These are phyloP conservation scores for Halcyon leucocephala DNA, from an alignment of 2,797 vertebrate genomes.

Conservation along the genomic window DNA sequence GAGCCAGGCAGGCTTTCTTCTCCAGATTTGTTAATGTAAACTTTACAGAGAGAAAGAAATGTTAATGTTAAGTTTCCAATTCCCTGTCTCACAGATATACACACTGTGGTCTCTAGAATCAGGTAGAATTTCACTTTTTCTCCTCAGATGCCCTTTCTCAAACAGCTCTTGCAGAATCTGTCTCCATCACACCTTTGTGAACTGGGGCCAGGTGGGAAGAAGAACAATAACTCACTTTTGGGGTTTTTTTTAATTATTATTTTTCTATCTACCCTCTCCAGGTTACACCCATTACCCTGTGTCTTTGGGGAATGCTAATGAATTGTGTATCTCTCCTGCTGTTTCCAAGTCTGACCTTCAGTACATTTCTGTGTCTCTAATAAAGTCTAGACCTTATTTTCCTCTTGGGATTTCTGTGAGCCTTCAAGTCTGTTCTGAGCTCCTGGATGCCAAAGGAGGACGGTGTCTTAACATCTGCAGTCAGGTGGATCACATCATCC, in stretches of 20 bases:
- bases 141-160: neutral
- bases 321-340: neutral
- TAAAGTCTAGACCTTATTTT: neutral
- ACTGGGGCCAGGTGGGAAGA: neutral
- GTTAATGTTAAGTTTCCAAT: neutral
- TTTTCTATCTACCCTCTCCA: neutral
- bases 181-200: neutral
- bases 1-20: neutral
- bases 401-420: neutral
- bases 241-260: neutral
- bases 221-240: neutral
- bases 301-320: neutral
- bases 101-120: neutral
- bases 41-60: neutral
- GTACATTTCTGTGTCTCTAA: neutral
- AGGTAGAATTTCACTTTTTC: neutral
- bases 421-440: neutral
- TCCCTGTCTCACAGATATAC: neutral
- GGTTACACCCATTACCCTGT: neutral
- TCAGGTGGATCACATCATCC: neutral
- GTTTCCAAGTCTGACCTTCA: neutral
- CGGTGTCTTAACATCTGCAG: neutral
- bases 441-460: neutral
- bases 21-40: neutral
- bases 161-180: neutral